Evolutionary conservation across 53 echinoderm and acorn worm species (phyloP), one percentile per base, ranked within the genome.

Genomic region (Holothuria leucospilota): DNA sequence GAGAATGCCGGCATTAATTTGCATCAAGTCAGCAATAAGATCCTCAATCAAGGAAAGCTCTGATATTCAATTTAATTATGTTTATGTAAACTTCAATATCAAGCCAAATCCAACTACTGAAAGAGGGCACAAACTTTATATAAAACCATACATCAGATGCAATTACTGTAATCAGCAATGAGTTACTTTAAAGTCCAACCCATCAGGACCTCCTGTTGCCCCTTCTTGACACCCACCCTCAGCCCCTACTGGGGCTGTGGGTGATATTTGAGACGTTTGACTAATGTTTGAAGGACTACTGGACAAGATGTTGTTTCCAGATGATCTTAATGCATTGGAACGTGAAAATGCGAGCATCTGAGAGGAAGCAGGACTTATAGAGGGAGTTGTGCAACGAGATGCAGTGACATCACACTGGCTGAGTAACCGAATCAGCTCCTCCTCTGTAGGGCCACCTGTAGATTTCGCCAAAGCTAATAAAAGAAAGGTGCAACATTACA

Each of bases 341-440:
- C 96, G 46, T n/a, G 93, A 77, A 61, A 96, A 77, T 51, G 96
- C 91, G 62, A 91, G 79, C 82, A 91, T 91, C 74, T 91, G 91
- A 21, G 95, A 95, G 83, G 95, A 87, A 13, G 99, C 99, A 13
- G 99, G 99, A 85, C 99, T 99, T 81, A 99, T 95, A 63, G 99
- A 99, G 29, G 99, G 99, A 20, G 99, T 99, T 58, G 99, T 99
- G 59, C 94, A 93, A 11, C 99, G 93, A 53, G 99, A 99, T 86
- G 99, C 92, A 6, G 93, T 95, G 56, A 99, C 89, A 23, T 95
- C 91, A 77, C 91, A 89, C 71, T 95, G 95, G 12, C 99, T 95
- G 0, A 99, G 89, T 11, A 99, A 87, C 59, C 88, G 88, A 66
- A 99, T 93, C n/a, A 99, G 92, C 52, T 99, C 99, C 41, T 92